phyloP scores from a whole-genome alignment of 2,797 vertebrate species.

The Nothura maculosa region DNA sequence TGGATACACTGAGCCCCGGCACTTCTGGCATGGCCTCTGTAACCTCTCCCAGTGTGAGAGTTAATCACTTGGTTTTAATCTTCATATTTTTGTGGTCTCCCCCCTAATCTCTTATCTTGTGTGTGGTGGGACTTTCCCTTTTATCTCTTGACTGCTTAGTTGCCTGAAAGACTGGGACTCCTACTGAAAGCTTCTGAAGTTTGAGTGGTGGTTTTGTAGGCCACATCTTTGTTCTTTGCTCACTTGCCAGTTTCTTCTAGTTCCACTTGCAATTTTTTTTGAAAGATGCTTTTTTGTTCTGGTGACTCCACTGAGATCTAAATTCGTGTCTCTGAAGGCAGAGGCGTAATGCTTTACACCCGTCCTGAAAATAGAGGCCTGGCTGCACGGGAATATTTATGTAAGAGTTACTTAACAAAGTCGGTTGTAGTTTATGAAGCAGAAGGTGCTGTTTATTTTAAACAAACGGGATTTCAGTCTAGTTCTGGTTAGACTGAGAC shows the following conservation, averaged over 20 bases:
- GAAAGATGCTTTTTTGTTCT: background rate
- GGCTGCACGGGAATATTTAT: background rate
- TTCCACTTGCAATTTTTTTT: background rate
- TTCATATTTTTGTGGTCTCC: background rate
- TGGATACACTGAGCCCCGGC: background rate
- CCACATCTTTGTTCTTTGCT: background rate
- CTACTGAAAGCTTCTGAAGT: background rate
- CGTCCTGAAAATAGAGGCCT: background rate
- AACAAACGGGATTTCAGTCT: background rate
- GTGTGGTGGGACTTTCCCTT: background rate
- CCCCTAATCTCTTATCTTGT: background rate
- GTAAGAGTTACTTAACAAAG: background rate
- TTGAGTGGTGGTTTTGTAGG: background rate
- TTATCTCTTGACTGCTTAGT: background rate
- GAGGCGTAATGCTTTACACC: slow-evolving; percentile 24
- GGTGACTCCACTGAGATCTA: background rate
- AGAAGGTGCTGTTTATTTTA: background rate
- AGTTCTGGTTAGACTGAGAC: background rate
- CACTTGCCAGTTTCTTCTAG: background rate
- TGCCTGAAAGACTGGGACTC: background rate
- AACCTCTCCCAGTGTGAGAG: background rate
- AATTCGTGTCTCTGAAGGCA: slow-evolving; percentile 25
- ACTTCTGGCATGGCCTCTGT: background rate
- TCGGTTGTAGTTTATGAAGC: background rate
- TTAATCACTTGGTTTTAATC: background rate